Evolutionary conservation across 2,888 invertebrate genomes (phyloP).

Genomic region (Bembecia ichneumoniformis): DNA sequence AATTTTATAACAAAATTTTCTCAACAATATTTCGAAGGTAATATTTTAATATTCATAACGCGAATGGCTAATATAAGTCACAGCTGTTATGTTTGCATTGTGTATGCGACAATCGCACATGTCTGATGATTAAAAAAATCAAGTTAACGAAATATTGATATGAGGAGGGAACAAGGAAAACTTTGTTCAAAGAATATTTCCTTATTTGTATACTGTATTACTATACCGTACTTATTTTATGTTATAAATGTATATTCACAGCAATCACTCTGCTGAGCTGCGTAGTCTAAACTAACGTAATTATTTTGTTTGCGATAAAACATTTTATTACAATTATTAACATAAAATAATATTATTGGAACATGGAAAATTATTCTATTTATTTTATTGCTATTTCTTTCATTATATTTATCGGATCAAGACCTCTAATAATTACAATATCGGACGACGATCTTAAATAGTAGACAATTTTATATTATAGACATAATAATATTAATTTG

Average conservation of each 20-base stretch:
- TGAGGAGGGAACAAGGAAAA: constrained; percentile 24
- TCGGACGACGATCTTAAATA: no score
- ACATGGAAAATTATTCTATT: background rate
- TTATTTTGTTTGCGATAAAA: constrained; percentile 17
- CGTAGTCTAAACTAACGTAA: constrained; percentile 14
- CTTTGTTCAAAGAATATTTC: constrained; percentile 18
- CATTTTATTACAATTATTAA: background rate
- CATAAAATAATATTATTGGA: background rate
- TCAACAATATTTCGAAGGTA: no score
- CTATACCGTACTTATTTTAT: no score
- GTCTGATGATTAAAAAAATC: constrained; percentile 8
- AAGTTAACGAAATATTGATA: constrained; percentile 3
- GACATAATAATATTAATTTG: no score
- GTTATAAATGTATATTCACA: constrained; percentile 10
- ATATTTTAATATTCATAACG: background rate
- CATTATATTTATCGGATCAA: no score
- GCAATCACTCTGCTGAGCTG: constrained; percentile 9
- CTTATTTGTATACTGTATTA: constrained; percentile 9
- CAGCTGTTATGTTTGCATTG: background rate
- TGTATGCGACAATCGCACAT: constrained; percentile 6
- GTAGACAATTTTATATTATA: no score
- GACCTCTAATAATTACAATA: no score
- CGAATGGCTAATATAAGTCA: background rate
- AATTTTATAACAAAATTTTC: no score
- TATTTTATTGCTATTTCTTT: no score